Conservation (phyloP, 1,140 invertebrate genomes). For the Heterodera schachtii region DNA sequence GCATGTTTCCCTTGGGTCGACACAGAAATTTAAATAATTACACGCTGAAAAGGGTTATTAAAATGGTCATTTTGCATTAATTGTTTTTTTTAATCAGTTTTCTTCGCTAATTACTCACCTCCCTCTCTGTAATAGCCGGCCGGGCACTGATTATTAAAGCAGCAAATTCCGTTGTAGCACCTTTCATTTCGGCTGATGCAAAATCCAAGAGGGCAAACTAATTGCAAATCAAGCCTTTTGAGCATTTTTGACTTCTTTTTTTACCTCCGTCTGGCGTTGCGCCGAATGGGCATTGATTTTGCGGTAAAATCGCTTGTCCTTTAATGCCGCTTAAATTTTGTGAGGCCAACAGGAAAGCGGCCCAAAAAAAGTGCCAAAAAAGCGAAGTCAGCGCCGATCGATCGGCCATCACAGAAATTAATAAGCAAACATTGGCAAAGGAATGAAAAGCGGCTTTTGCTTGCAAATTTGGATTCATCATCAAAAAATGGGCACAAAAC, state of each 20-base stretch:
- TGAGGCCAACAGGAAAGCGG: not conserved
- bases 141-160: not conserved
- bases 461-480: not conserved
- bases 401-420: not conserved
- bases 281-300: not conserved
- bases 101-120: not conserved
- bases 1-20: not conserved
- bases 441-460: not conserved
- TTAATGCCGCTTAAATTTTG: not conserved
- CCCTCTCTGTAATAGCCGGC: not conserved
- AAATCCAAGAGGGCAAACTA: not conserved
- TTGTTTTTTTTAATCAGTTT: not conserved
- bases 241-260: not conserved
- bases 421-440: not conserved
- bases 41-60: not conserved
- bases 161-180: conserved; percentile 4
- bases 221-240: not conserved
- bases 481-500: not conserved
- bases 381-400: not conserved
- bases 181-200: not conserved
- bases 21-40: not conserved
- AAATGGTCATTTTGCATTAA: not conserved
- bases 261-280: not conserved
- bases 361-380: not conserved
- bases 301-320: not conserved